A percentile compares a stretch with the other conserved stretches of the same genome.
phyloP scores from a whole-genome alignment of 2,888 invertebrate species.

The Aphodius granarius region DNA sequence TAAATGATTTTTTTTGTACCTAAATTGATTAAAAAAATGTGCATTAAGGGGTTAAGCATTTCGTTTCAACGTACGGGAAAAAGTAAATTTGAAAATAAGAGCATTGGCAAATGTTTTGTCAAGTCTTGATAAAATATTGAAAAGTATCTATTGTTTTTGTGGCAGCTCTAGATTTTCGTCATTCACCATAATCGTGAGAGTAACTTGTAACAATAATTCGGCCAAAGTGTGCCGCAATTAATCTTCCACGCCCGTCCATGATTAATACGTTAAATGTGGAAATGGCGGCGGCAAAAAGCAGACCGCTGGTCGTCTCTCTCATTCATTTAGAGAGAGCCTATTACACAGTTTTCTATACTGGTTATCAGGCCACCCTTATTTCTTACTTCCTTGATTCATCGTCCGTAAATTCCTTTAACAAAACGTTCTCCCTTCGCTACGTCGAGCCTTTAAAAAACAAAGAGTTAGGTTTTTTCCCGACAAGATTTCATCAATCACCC shows the following conservation, averaged over 20 bases:
- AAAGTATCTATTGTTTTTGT: too few species aligned
- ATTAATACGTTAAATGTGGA: background rate
- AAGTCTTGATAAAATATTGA: too few species aligned
- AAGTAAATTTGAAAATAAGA: too few species aligned
- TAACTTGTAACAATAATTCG: background rate
- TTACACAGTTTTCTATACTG: background rate
- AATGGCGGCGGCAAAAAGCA: background rate
- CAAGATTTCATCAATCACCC: background rate
- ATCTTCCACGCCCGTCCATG: background rate
- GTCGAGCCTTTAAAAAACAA: background rate
- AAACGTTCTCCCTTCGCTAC: background rate
- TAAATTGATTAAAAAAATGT: background rate
- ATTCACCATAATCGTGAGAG: background rate
- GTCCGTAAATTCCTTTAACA: background rate
- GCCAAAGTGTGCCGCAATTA: background rate
- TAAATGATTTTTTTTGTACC: too few species aligned
- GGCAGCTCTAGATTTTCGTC: background rate
- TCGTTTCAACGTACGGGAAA: too few species aligned
- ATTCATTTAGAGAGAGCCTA: background rate
- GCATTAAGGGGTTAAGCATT: background rate
- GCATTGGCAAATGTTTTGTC: too few species aligned
- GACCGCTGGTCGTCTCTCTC: background rate
- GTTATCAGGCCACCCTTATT: background rate
- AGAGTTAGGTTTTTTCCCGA: background rate
- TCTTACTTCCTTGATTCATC: background rate